Conservation (phyloP, 2,797 vertebrate genomes). For the Sparidentex hasta region DNA sequence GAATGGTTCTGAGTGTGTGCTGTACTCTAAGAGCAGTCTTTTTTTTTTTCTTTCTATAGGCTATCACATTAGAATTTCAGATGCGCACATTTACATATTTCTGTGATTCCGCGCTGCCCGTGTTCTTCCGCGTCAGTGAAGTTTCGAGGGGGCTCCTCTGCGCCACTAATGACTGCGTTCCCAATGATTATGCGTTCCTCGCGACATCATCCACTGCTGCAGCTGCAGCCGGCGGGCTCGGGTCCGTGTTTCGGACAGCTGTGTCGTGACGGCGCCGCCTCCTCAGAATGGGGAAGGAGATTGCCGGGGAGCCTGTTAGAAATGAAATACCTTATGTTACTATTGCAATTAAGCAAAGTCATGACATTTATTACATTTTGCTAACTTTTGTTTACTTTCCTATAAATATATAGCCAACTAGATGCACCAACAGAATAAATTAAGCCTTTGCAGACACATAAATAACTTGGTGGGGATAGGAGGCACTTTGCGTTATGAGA, state of each 20-base stretch:
- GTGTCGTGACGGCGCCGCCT: background rate
- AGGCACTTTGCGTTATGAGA: too few relatives aligned
- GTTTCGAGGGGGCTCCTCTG: constrained; percentile 7
- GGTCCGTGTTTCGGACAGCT: constrained; percentile 24
- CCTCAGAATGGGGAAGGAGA: too few relatives aligned
- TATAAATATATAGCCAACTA: too few relatives aligned
- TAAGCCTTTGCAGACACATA: too few relatives aligned
- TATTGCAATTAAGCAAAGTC: too few relatives aligned
- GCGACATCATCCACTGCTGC: constrained; percentile 29
- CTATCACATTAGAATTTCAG: constrained; percentile 11
- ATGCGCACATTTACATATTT: constrained; percentile 11
- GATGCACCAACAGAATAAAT: too few relatives aligned
- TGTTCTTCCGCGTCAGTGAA: background rate
- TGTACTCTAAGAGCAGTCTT: background rate
- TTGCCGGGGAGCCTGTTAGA: too few relatives aligned
- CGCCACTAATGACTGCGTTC: constrained; percentile 9
- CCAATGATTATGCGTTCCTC: constrained; percentile 13
- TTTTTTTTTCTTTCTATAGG: too few relatives aligned
- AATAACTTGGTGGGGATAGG: too few relatives aligned
- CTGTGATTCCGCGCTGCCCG: background rate
- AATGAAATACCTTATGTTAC: too few relatives aligned
- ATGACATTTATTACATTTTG: too few relatives aligned
- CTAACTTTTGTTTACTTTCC: too few relatives aligned
- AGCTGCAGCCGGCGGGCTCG: constrained; percentile 24
- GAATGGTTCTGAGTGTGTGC: constrained; percentile 6